Percentiles rank a stretch among this genome's conserved stretches.
phyloP scores from a whole-genome alignment of 1,140 invertebrate species.

The Acyrthosiphon pisum region DNA sequence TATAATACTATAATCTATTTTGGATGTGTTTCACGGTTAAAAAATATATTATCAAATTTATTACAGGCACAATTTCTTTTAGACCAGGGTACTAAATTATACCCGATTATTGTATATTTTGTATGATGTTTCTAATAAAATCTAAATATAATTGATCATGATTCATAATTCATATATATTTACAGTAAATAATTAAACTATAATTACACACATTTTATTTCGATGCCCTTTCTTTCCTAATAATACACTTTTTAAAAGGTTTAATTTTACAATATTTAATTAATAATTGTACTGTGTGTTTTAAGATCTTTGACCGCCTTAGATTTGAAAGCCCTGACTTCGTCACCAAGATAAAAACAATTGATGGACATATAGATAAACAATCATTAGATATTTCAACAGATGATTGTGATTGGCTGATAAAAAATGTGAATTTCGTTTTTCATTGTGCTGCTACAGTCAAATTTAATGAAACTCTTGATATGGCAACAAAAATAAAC shows the following conservation, averaged over 20 bases:
- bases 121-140: background rate
- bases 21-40: background rate
- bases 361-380: conserved; percentile 68
- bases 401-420: conserved; percentile 67
- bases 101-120: background rate
- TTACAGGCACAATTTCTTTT: background rate
- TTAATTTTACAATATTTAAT: background rate
- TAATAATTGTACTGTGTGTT: background rate
- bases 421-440: conserved; percentile 78
- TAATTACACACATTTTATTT: too few species aligned
- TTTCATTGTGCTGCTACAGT: conserved; percentile 94
- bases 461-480: conserved; percentile 68
- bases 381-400: conserved; percentile 60
- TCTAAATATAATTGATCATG: background rate
- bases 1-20: background rate
- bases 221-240: too few species aligned
- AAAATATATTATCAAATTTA: background rate
- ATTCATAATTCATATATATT: background rate
- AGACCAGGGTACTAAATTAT: background rate
- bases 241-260: too few species aligned
- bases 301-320: conserved; percentile 37
- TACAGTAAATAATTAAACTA: too few species aligned
- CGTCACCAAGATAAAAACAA: conserved; percentile 61
- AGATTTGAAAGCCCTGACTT: conserved; percentile 18
- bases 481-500: conserved; percentile 13